phyloP scores from a whole-genome alignment of 2,113 vertebrate genomes.

The Tyrannus savana region DNA sequence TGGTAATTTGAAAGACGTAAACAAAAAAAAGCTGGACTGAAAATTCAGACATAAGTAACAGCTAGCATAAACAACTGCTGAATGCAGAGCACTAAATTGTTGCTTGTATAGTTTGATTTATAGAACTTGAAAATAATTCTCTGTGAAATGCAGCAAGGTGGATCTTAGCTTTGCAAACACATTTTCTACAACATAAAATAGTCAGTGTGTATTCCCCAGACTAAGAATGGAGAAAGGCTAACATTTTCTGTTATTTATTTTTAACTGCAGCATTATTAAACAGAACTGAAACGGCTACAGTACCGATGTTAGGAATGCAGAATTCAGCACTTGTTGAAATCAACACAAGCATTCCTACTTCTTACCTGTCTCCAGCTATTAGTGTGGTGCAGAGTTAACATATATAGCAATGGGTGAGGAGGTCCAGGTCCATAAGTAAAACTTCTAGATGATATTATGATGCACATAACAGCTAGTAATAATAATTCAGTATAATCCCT shows the following conservation, averaged over 20 bases:
- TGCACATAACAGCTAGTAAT: not conserved
- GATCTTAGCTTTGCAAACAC: not conserved
- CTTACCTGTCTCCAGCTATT: not conserved
- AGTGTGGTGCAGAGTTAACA: not conserved
- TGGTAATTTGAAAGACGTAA: not conserved
- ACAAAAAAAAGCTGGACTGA: not conserved
- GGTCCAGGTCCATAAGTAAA: not conserved
- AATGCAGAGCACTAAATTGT: not conserved
- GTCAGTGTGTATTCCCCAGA: not conserved
- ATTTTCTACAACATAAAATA: not conserved
- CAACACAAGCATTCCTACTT: not conserved
- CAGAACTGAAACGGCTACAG: not conserved
- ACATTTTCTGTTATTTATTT: not conserved
- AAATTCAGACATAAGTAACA: not conserved
- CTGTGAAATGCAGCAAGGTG: not conserved
- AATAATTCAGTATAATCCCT: not conserved
- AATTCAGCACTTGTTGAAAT: not conserved
- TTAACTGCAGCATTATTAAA: not conserved
- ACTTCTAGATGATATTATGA: not conserved
- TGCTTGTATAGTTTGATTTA: not conserved
- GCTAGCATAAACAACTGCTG: not conserved
- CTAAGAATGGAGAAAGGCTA: not conserved
- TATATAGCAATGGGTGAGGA: not conserved
- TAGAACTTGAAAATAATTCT: constrained; percentile 34
- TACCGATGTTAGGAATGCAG: not conserved